phyloP scores from a whole-genome alignment of 2,888 invertebrate genomes.

The Myopa testacea region DNA sequence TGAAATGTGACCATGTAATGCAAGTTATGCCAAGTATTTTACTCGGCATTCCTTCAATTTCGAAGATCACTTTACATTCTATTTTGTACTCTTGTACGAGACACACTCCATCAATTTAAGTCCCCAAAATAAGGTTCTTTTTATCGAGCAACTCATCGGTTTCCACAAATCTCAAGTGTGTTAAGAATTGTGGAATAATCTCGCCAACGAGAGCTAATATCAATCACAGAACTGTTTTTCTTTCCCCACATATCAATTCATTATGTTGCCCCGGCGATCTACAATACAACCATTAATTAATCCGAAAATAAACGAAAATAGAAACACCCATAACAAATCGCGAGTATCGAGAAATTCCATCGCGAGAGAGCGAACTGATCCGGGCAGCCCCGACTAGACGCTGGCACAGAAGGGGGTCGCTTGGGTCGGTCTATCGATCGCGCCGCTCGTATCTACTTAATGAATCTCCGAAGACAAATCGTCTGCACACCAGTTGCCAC shows the following conservation, averaged over 20 bases:
- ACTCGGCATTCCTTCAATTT: no score
- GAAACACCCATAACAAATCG: constrained; percentile 31
- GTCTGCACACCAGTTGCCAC: background rate
- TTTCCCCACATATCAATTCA: constrained; percentile 23
- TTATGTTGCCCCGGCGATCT: constrained; percentile 20
- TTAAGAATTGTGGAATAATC: no score
- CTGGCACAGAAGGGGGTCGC: constrained; percentile 16
- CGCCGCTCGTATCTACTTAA: constrained; percentile 3
- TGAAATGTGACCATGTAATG: no score
- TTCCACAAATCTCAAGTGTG: no score
- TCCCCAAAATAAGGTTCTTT: no score
- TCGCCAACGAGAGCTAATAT: background rate
- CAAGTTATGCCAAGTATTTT: no score
- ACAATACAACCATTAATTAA: constrained; percentile 26
- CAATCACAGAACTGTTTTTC: background rate
- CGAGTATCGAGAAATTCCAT: constrained; percentile 13
- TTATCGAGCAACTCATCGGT: no score
- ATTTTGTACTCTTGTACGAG: no score
- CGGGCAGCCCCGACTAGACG: background rate
- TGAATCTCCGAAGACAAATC: constrained; percentile 24
- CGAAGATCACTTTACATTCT: no score
- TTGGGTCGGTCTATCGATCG: constrained; percentile 22
- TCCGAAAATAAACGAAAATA: constrained; percentile 8
- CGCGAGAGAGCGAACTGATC: constrained; percentile 9
- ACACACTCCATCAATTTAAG: no score